These are phyloP conservation scores for Zaprionus lineosus DNA, from an alignment of 2,888 invertebrate species.

Conservation along the genomic window DNA sequence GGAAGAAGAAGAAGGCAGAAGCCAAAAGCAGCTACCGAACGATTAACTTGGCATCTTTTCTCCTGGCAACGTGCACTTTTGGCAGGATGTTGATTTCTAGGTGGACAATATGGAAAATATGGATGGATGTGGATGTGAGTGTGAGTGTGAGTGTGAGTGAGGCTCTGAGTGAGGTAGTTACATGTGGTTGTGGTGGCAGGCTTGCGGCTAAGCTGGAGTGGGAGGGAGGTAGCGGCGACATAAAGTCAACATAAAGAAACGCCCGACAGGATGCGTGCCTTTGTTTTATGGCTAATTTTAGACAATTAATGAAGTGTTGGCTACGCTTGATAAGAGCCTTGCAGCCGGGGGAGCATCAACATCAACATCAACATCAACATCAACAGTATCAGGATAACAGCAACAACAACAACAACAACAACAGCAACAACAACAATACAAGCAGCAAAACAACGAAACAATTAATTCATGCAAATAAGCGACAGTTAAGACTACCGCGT, in stretches of 20 bases:
- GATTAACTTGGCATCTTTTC: constrained; percentile 27
- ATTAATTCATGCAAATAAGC: constrained; percentile 74
- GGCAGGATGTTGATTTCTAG: background rate
- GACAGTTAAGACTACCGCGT: constrained; percentile 42
- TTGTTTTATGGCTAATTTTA: constrained; percentile 77
- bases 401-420: constrained; percentile 9
- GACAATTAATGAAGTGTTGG: constrained; percentile 79
- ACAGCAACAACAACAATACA: constrained; percentile 6
- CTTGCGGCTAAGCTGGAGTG: background rate
- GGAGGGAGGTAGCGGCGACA: constrained; percentile 1
- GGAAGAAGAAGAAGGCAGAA: background rate
- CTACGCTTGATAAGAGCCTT: constrained; percentile 68
- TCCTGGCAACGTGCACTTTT: constrained; percentile 25
- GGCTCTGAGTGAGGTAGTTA: too few species aligned
- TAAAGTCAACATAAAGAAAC: constrained; percentile 19
- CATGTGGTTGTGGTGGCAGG: background rate
- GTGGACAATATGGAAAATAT: background rate
- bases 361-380: constrained; percentile 2
- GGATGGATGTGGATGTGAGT: background rate
- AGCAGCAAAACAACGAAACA: constrained; percentile 11
- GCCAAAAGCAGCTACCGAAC: constrained; percentile 7
- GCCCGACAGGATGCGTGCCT: constrained; percentile 8
- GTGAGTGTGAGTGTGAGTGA: too few species aligned
- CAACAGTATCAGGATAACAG: constrained; percentile 13
- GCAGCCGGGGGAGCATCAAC: constrained; percentile 23